Percentiles rank a stretch among this genome's conserved stretches.
These are phyloP conservation scores for Hyperopisus bebe DNA, from an alignment of 2,113 vertebrate species.

Conservation along the genomic window DNA sequence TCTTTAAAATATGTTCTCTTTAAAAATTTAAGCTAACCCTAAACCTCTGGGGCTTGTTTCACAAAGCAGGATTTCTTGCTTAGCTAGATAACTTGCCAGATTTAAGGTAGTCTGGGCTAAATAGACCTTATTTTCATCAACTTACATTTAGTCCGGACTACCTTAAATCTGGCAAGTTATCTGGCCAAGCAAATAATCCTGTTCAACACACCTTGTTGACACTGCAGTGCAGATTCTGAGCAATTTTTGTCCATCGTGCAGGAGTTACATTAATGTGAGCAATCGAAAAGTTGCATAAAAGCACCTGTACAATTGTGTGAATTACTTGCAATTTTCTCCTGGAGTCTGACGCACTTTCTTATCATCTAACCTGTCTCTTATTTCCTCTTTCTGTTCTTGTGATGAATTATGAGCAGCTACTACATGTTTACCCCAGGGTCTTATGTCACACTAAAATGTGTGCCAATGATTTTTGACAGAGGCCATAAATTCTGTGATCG, in stretches of 20 bases:
- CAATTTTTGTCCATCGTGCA: not conserved
- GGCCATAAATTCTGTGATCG: not conserved
- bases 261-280: not conserved
- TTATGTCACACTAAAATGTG: not conserved
- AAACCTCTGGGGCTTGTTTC: too few species aligned
- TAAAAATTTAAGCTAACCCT: not conserved
- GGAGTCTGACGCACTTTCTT: not conserved
- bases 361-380: not conserved
- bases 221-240: not conserved
- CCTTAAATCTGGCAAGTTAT: too few species aligned
- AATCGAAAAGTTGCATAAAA: not conserved
- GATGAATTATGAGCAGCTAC: not conserved
- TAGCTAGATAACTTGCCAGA: too few species aligned
- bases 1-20: not conserved
- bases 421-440: not conserved
- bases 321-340: not conserved
- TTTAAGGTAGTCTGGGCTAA: too few species aligned
- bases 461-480: not conserved
- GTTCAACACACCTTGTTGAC: not conserved
- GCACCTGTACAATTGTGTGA: too few species aligned
- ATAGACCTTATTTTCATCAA: too few species aligned
- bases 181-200: too few species aligned
- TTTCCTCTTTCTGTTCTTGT: not conserved
- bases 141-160: too few species aligned
- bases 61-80: too few species aligned